A percentile compares a stretch with the other conserved stretches of the same genome.
These are phyloP conservation scores for Myotis pilosus DNA, from an alignment of 2,797 vertebrate species.

Conservation along the genomic window DNA sequence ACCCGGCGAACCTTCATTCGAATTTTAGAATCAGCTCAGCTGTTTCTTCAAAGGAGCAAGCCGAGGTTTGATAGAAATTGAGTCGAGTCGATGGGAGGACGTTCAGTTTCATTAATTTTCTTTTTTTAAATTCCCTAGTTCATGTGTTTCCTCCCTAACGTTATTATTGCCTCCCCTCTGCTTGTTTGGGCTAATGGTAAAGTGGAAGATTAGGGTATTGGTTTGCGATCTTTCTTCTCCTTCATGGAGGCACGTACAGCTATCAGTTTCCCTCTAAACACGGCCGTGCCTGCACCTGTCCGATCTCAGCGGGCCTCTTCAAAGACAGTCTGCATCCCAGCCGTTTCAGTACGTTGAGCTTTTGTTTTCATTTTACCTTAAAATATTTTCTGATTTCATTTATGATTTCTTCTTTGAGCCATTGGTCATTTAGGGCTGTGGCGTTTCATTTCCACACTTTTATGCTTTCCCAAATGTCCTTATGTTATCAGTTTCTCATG, in stretches of 20 bases:
- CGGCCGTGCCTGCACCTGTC: neutral
- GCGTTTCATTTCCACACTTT: neutral
- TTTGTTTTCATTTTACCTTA: neutral
- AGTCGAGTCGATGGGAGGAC: fast-evolving
- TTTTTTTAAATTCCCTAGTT: neutral
- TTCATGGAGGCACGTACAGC: neutral
- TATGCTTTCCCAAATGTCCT: neutral
- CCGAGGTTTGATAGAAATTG: neutral
- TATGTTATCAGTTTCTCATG: fast-evolving
- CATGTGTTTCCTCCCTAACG: neutral
- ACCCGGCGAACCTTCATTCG: neutral
- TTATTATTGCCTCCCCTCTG: no score
- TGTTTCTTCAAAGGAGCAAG: neutral
- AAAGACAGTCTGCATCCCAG: neutral
- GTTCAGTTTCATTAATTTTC: neutral
- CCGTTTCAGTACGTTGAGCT: neutral
- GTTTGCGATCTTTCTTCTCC: neutral
- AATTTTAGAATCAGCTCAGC: neutral
- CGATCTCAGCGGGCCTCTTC: neutral
- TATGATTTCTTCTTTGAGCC: neutral
- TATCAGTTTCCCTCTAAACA: fast-evolving
- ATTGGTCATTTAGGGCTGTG: fast-evolving
- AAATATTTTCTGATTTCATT: neutral
- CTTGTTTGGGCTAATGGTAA: neutral
- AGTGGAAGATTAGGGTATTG: fast-evolving